These are phyloP conservation scores for Drusus annulatus DNA, from an alignment of 1,140 invertebrate species.

Conservation along the genomic window DNA sequence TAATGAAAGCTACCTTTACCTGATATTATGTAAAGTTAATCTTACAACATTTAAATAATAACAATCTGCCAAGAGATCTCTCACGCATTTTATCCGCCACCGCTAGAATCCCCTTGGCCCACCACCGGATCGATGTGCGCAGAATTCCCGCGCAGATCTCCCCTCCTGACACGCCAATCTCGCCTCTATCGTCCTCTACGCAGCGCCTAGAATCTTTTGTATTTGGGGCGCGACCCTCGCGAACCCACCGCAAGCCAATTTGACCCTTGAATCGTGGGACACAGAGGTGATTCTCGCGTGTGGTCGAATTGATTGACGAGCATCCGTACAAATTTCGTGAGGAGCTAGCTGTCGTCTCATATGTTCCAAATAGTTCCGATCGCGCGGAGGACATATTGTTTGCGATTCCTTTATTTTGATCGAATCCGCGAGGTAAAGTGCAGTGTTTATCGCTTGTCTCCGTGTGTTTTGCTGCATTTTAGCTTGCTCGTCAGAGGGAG, in stretches of 20 bases:
- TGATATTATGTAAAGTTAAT: too few species aligned
- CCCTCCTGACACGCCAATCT: neutral
- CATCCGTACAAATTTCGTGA: constrained; percentile 38
- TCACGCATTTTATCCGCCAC: neutral
- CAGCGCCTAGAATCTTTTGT: neutral
- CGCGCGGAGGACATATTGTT: constrained; percentile 20
- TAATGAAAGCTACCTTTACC: too few species aligned
- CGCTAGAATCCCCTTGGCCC: constrained; percentile 17
- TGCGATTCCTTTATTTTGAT: constrained; percentile 25
- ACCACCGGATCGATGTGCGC: constrained; percentile 33
- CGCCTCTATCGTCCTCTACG: neutral
- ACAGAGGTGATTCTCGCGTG: neutral
- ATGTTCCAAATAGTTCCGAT: constrained; percentile 3
- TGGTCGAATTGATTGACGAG: neutral
- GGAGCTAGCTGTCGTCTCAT: neutral
- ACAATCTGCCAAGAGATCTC: constrained; percentile 14
- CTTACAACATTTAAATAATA: neutral
- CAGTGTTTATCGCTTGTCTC: too few species aligned
- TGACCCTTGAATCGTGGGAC: neutral
- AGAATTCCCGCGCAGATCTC: constrained; percentile 21
- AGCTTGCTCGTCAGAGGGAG: too few species aligned
- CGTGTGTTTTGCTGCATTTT: too few species aligned
- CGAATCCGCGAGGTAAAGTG: neutral
- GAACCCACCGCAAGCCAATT: neutral
- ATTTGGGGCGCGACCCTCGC: neutral